phyloP scores from a whole-genome alignment of 2,888 invertebrate species.

The Tipula helvola region DNA sequence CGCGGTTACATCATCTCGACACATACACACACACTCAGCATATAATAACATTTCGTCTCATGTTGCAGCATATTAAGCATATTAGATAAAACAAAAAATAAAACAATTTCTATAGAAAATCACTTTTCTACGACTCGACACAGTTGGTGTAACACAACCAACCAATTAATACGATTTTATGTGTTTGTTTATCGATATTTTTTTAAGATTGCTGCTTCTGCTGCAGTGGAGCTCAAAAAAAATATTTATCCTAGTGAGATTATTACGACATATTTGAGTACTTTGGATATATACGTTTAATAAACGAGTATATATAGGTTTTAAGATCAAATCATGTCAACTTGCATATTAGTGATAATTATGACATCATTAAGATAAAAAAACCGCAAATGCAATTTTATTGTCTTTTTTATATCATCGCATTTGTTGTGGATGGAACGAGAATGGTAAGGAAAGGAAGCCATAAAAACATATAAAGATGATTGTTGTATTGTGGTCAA shows the following conservation, averaged over 20 bases:
- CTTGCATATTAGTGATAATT: neutral
- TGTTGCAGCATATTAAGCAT: neutral
- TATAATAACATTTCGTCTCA: neutral
- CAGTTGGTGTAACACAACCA: neutral
- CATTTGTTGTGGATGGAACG: neutral
- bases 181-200: neutral
- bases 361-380: neutral
- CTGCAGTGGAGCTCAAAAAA: neutral
- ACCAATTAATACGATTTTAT: neutral
- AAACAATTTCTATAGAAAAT: neutral
- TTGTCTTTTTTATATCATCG: neutral
- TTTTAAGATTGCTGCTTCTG: neutral
- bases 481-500: neutral
- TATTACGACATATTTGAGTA: neutral
- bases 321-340: neutral
- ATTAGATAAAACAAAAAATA: neutral
- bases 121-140: neutral
- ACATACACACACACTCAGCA: neutral
- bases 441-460: neutral
- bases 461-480: neutral
- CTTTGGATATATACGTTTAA: neutral
- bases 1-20: neutral
- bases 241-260: neutral
- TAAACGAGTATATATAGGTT: neutral
- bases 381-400: neutral